A percentile compares a stretch with the other conserved stretches of the same genome.
Conservation (phyloP, 2,888 invertebrate genomes). For the Auanema freiburgensis region DNA sequence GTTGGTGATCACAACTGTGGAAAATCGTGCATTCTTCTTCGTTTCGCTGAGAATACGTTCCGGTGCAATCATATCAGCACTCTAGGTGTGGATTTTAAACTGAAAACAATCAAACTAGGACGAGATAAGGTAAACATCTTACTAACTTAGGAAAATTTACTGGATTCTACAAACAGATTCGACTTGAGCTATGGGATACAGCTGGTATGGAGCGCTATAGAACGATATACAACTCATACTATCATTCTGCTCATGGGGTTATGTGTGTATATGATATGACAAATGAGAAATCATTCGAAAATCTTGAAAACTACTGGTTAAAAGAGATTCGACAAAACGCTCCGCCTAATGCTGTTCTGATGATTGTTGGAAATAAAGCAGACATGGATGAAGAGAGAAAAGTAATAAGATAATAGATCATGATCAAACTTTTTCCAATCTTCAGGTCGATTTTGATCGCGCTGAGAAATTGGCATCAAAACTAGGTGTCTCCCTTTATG, state of each 20-base stretch:
- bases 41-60: constrained; percentile 63
- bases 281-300: constrained; percentile 60
- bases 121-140: constrained; percentile 49
- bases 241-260: constrained; percentile 65
- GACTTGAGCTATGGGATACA: constrained; percentile 60
- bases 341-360: constrained; percentile 63
- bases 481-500: constrained; percentile 64
- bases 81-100: constrained; percentile 64
- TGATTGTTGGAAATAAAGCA: constrained; percentile 65
- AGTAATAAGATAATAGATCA: constrained; percentile 20
- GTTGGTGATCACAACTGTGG: constrained; percentile 64
- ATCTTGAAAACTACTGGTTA: constrained; percentile 64
- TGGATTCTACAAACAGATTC: too few species aligned
- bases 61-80: constrained; percentile 61
- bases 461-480: constrained; percentile 61
- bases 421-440: constrained; percentile 6
- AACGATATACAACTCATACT: constrained; percentile 65
- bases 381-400: constrained; percentile 60
- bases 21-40: constrained; percentile 63
- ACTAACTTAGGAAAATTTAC: too few species aligned
- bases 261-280: constrained; percentile 65
- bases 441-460: constrained; percentile 60
- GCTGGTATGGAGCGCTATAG: constrained; percentile 63
- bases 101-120: constrained; percentile 65
- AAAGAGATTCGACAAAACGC: constrained; percentile 62